These are phyloP conservation scores for Myotis pilosus DNA, from an alignment of 2,797 vertebrate genomes.

Conservation along the genomic window DNA sequence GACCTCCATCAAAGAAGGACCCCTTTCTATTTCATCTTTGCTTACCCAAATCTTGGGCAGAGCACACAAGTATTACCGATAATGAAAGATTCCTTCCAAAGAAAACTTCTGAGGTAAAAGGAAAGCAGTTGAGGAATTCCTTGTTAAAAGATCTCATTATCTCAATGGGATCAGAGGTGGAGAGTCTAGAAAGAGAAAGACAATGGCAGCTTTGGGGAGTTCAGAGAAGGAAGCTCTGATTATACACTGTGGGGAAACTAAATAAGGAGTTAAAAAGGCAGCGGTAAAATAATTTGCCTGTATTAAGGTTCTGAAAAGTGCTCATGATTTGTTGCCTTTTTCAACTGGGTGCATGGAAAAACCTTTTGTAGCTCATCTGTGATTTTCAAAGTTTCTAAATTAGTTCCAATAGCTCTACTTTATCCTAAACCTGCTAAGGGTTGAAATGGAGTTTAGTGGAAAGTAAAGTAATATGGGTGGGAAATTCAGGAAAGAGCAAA, in stretches of 20 bases:
- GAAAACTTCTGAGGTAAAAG: neutral
- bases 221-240: neutral
- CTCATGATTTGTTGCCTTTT: neutral
- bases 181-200: neutral
- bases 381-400: conserved; percentile 9
- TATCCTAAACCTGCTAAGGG: neutral
- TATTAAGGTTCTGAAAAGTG: neutral
- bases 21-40: neutral
- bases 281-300: neutral
- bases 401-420: neutral
- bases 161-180: neutral
- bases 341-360: neutral
- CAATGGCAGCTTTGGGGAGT: neutral
- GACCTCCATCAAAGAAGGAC: neutral
- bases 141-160: neutral
- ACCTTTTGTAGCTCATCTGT: neutral
- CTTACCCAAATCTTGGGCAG: neutral
- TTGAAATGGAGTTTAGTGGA: neutral
- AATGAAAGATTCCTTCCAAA: neutral
- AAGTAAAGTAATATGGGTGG: neutral
- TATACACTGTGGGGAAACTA: neutral
- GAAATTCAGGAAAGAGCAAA: neutral
- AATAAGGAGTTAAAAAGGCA: neutral
- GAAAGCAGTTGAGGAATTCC: neutral
- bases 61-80: neutral